These are phyloP conservation scores for Brachylomia viminalis DNA, from an alignment of 2,888 invertebrate species.

Conservation along the genomic window DNA sequence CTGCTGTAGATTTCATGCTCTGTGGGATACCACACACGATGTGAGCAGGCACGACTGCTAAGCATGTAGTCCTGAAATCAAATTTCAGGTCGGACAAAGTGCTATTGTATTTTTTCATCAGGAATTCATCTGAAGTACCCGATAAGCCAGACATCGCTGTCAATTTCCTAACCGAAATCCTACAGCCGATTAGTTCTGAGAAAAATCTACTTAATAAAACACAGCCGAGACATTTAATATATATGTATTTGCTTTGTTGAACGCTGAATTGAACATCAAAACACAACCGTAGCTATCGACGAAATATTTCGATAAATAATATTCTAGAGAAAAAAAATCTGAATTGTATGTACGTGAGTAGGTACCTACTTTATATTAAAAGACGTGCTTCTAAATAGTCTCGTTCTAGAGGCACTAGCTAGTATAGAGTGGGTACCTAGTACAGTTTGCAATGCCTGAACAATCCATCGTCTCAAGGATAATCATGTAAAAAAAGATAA, in stretches of 20 bases:
- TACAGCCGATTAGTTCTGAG: background rate
- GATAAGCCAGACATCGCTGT: background rate
- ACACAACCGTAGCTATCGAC: background rate
- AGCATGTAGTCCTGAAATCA: background rate
- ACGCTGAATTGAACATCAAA: background rate
- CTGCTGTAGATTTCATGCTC: no score
- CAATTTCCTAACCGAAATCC: background rate
- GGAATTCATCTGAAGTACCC: background rate
- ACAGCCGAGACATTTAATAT: slow-evolving; percentile 18
- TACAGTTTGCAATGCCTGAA: background rate
- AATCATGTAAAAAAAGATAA: background rate
- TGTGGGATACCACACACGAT: no score
- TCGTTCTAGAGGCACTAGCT: background rate
- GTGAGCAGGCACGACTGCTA: background rate
- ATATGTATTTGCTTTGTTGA: slow-evolving; percentile 13
- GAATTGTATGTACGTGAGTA: background rate
- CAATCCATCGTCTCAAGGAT: background rate
- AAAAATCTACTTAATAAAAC: slow-evolving; percentile 22
- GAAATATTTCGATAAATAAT: background rate
- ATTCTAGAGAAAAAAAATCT: background rate
- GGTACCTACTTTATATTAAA: background rate
- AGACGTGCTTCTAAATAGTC: background rate
- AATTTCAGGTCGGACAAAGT: background rate
- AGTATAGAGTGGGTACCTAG: background rate
- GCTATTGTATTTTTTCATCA: background rate